These are phyloP conservation scores for Cryptops parisi DNA, from an alignment of 2,888 invertebrate species.

Conservation along the genomic window DNA sequence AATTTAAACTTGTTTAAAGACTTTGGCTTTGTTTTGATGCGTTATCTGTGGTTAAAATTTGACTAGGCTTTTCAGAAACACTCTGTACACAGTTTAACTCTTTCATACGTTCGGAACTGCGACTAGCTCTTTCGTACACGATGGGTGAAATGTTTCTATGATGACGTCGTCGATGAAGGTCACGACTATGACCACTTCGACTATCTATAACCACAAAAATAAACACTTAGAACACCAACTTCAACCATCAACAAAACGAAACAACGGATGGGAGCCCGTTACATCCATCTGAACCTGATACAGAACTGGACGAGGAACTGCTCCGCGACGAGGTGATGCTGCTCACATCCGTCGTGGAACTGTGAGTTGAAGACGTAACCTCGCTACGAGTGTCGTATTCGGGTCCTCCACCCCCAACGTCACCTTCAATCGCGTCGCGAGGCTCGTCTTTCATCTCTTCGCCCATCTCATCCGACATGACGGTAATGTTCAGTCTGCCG, in stretches of 20 bases:
- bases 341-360: neutral
- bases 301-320: neutral
- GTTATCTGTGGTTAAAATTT: too few relatives aligned
- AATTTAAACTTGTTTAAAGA: too few relatives aligned
- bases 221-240: neutral
- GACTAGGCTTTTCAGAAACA: too few relatives aligned
- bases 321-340: neutral
- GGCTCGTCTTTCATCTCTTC: conserved; percentile 1
- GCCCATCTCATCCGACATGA: conserved; percentile 5
- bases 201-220: neutral
- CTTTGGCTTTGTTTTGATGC: too few relatives aligned
- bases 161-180: neutral
- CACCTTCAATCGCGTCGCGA: neutral
- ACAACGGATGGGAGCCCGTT: neutral
- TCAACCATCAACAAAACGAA: neutral
- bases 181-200: conserved; percentile 1
- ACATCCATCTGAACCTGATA: neutral
- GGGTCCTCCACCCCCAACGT: neutral
- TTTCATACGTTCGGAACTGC: conserved; percentile 4
- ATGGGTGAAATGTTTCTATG: conserved; percentile 10
- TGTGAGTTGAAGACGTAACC: neutral
- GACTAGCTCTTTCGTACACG: conserved; percentile 3
- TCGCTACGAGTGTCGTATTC: conserved; percentile 11
- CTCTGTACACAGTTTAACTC: too few relatives aligned
- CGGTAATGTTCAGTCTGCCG: neutral